Conservation (phyloP, 2,888 invertebrate genomes). For the Chirona hameri region DNA sequence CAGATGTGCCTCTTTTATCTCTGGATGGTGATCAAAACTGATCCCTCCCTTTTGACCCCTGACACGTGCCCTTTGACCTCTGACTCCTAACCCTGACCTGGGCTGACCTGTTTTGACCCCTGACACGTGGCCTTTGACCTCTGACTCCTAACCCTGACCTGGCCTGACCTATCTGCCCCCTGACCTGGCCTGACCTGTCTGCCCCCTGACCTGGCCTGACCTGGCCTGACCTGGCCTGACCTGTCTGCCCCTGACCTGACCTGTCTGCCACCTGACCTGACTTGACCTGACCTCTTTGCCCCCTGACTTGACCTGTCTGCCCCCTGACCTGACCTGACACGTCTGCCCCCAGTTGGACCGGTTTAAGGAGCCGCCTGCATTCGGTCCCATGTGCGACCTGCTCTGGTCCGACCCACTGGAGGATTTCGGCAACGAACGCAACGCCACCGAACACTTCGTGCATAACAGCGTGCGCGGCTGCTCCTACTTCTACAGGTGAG, state of each 20-base stretch:
- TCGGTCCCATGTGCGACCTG: slow-evolving; percentile 99
- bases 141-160: too few species aligned
- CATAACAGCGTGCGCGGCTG: slow-evolving; percentile 99
- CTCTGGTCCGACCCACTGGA: slow-evolving; percentile 99
- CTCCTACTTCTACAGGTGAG: too few species aligned
- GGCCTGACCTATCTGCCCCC: too few species aligned
- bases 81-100: too few species aligned
- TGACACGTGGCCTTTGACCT: too few species aligned
- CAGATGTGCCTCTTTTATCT: too few species aligned
- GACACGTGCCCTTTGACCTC: too few species aligned
- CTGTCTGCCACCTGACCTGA: not conserved
- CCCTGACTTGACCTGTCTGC: not conserved
- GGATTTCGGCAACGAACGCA: slow-evolving; percentile 89
- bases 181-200: too few species aligned
- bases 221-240: not conserved
- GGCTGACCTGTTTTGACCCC: too few species aligned
- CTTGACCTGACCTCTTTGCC: not conserved
- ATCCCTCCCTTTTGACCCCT: too few species aligned
- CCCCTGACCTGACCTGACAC: not conserved
- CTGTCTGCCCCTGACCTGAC: not conserved
- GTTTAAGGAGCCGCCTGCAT: slow-evolving; percentile 97
- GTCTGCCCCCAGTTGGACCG: slow-evolving; percentile 82
- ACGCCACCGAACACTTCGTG: slow-evolving; percentile 69
- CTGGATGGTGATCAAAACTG: too few species aligned
- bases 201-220: not conserved